Percentiles rank a stretch among this genome's conserved stretches.
phyloP scores from a whole-genome alignment of 2,888 invertebrate genomes.

The Apotomis betuletana region DNA sequence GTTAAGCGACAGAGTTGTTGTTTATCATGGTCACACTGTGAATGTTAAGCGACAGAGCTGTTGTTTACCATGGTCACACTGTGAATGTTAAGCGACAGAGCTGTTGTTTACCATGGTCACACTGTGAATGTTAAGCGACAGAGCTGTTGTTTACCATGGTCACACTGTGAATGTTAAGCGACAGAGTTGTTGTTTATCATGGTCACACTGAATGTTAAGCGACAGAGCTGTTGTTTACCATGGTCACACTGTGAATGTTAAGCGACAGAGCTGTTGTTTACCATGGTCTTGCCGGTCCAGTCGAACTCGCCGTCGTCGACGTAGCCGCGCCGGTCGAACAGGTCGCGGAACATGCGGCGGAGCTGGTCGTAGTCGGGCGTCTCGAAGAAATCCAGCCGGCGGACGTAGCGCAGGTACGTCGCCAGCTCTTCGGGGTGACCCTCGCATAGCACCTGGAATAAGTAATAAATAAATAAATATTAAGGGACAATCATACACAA shows the following conservation, averaged over 20 bases:
- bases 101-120: no score
- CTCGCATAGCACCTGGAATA: constrained; percentile 87
- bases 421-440: constrained; percentile 98
- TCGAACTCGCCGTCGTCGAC: constrained; percentile 96
- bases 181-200: no score
- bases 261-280: constrained; percentile 68
- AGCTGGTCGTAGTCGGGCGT: constrained; percentile 99
- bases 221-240: constrained; percentile 59
- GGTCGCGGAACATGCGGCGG: constrained; percentile 96
- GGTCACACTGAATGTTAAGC: constrained; percentile 85
- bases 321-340: constrained; percentile 94
- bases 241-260: constrained; percentile 43
- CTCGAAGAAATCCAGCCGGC: constrained; percentile 99
- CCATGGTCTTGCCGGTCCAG: constrained; percentile 95
- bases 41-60: no score
- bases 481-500: no score
- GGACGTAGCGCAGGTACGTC: constrained; percentile 98
- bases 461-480: no score
- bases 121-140: no score
- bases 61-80: no score
- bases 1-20: no score
- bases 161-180: no score
- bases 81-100: no score
- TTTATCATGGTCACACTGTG: no score
- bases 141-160: no score